Conservation (phyloP, 1,140 invertebrate species). For the Magallana gigas region DNA sequence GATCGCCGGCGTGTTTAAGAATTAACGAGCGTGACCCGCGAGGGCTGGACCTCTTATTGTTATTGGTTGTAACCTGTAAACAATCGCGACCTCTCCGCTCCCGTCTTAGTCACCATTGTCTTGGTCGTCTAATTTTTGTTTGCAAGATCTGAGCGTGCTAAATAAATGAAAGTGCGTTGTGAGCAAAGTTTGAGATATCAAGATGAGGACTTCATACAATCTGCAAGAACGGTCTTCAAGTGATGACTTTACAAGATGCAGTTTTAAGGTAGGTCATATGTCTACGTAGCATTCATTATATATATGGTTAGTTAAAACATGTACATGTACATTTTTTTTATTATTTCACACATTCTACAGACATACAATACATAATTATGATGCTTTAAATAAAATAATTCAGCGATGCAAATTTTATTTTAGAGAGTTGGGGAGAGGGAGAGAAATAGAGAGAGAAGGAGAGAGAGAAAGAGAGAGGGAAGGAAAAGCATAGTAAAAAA, state of each 20-base stretch:
- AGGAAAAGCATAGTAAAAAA: no score
- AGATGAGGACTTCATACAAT: slow-evolving; percentile 4
- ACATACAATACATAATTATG: no score
- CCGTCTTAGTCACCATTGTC: not conserved
- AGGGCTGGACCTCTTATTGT: not conserved
- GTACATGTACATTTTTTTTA: no score
- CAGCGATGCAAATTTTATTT: no score
- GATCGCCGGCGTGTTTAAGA: not conserved
- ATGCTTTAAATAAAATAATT: no score
- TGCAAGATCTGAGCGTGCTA: not conserved
- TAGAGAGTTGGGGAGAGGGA: no score
- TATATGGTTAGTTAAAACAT: not conserved
- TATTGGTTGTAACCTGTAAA: not conserved
- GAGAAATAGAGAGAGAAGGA: no score
- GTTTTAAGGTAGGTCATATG: no score
- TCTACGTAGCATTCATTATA: not conserved
- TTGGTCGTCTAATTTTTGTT: not conserved
- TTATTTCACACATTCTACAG: no score
- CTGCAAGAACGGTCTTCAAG: not conserved
- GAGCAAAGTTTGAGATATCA: not conserved
- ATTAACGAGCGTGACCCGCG: slow-evolving; percentile 7
- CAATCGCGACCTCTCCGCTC: not conserved
- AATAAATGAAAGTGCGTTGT: not conserved
- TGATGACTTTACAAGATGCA: not conserved
- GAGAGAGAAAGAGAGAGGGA: no score